These are phyloP conservation scores for Dendrophyllia cribrosa DNA, from an alignment of 64 coral and sea anemone genomes.

Conservation along the genomic window DNA sequence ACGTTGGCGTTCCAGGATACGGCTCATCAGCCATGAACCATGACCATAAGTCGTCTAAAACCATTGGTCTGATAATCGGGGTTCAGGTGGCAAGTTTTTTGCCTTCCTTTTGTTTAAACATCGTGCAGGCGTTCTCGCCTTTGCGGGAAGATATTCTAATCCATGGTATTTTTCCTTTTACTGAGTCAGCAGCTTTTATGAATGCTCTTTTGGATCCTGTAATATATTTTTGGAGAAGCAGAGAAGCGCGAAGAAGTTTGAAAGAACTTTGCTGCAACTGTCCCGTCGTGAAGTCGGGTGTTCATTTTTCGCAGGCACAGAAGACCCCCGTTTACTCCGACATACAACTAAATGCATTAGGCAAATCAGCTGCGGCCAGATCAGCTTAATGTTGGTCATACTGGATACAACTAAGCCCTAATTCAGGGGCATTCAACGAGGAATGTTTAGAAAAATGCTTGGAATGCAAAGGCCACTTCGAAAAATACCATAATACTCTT, in stretches of 20 bases:
- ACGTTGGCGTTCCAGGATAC: not conserved
- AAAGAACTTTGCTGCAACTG: not conserved
- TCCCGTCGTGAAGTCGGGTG: not conserved
- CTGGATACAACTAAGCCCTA: too few relatives aligned
- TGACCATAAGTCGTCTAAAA: not conserved
- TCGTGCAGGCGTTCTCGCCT: not conserved
- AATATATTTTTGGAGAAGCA: conserved; percentile 5
- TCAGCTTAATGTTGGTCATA: not conserved
- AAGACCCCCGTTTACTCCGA: not conserved
- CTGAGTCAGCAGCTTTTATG: conserved; percentile 5
- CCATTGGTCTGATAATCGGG: not conserved
- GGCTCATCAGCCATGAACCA: not conserved
- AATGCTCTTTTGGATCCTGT: conserved; percentile 21
- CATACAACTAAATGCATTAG: not conserved
- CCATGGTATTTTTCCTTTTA: conserved; percentile 7
- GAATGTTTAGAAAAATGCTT: too few relatives aligned
- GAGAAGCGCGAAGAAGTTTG: not conserved
- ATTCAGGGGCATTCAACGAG: too few relatives aligned
- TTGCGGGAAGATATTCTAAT: not conserved
- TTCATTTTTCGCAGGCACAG: not conserved
- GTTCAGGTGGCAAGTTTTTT: not conserved
- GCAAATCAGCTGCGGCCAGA: not conserved
- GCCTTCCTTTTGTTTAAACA: not conserved
- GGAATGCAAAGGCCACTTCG: too few relatives aligned
- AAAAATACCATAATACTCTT: too few relatives aligned